Evolutionary conservation across 2,113 vertebrate genomes (phyloP), one percentile per base, ranked within the genome.

Genomic region (Conger conger): DNA sequence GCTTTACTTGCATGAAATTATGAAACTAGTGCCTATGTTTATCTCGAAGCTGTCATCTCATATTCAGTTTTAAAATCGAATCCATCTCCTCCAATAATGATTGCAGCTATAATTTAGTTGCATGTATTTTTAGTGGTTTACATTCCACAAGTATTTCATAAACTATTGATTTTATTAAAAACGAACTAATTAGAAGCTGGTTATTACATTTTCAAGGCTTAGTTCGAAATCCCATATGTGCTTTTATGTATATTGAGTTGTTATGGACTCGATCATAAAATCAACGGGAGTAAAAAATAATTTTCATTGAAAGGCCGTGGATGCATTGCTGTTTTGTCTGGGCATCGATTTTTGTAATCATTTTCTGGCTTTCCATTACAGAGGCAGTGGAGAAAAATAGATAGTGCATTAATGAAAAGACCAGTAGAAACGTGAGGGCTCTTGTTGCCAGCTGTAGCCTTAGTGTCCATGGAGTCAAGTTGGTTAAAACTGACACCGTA

Each of bases 301-400:
- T 50, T 80, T 80, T 38, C 79, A 13, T 42, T 40, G 79, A 50
- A 80, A 13, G 79, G 36, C 78, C 78, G 42, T 79, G 15, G 38
- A 80, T 13, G 42, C 50, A 80, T 80, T 45, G 79, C 20, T 45
- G 27, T 42, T 73, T 42, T 40, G 37, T 80, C 20, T 80, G 57
- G 38, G 9, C 38, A 80, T 50, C 13, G 79, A 80, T 80, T 79
- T 80, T 50, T 80, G 27, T 42, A 80, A 50, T 13, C 11, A 50
- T 40, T 15, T 80, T 30, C 79, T 30, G 40, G 8, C 20, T 80
- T 80, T 80, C 79, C 35, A 80, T 80, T 80, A 80, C 38, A 45
- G 20, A 50, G 20, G 40, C 0, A 9, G 42, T n/a, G 38, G 30
- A 80, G 9, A 80, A 80, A 80, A 50, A 80, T 20, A 33, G 57